A percentile compares a stretch with the other conserved stretches of the same genome.
Evolutionary conservation across 2,888 invertebrate genomes (phyloP).

Genomic region (Drosophila mercatorum): DNA sequence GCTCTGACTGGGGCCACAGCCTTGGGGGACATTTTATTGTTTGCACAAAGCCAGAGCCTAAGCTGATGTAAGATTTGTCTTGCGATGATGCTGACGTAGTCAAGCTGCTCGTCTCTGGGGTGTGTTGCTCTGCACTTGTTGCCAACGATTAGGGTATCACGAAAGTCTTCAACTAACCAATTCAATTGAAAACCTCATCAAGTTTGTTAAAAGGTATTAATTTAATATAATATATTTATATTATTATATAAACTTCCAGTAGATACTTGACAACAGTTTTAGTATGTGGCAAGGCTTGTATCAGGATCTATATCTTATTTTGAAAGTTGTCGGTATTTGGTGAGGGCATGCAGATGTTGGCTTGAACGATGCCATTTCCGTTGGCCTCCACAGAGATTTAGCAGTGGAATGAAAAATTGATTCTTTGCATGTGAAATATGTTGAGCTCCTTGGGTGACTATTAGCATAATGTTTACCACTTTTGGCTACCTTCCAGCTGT

Average conservation of each 20-base stretch:
- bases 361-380: background rate
- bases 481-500: slow-evolving; percentile 74
- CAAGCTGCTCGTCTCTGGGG: slow-evolving; percentile 56
- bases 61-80: slow-evolving; percentile 79
- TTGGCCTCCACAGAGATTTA: slow-evolving; percentile 59
- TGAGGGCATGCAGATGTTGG: slow-evolving; percentile 31
- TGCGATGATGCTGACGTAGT: slow-evolving; percentile 33
- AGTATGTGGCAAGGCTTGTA: no score
- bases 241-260: no score
- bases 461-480: slow-evolving; percentile 78
- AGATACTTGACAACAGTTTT: no score
- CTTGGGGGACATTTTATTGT: slow-evolving; percentile 84
- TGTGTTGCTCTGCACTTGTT: slow-evolving; percentile 46
- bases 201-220: background rate
- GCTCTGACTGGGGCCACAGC: slow-evolving; percentile 55
- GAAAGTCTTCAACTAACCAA: slow-evolving; percentile 1
- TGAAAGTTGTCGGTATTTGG: background rate
- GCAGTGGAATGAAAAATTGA: slow-evolving; percentile 82
- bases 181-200: background rate
- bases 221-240: no score
- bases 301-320: no score
- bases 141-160: slow-evolving; percentile 29
- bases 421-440: slow-evolving; percentile 77
- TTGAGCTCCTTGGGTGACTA: slow-evolving; percentile 60
- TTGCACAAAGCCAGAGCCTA: slow-evolving; percentile 66